These are phyloP conservation scores for Allygus modestus DNA, from an alignment of 2,888 invertebrate species.

Conservation along the genomic window DNA sequence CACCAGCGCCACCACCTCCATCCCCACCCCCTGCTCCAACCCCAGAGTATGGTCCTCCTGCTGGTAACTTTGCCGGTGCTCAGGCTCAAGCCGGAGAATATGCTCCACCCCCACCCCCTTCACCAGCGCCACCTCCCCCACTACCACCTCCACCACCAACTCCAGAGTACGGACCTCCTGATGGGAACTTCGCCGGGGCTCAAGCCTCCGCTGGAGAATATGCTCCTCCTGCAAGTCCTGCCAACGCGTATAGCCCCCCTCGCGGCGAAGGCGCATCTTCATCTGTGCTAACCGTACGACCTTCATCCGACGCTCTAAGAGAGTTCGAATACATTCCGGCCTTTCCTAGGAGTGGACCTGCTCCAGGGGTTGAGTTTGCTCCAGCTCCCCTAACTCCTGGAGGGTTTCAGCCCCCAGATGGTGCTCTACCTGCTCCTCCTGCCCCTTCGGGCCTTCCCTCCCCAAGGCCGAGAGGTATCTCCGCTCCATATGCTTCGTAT, in stretches of 20 bases:
- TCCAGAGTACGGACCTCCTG: not conserved
- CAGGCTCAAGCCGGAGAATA: not conserved
- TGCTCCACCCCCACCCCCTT: not conserved
- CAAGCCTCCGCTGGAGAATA: slow-evolving; percentile 19
- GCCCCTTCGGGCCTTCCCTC: slow-evolving; percentile 15
- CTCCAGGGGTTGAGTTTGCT: not conserved
- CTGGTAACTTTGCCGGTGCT: slow-evolving; percentile 3
- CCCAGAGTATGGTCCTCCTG: not conserved
- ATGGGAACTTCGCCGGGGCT: slow-evolving; percentile 11
- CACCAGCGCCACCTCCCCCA: not conserved
- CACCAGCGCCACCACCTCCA: slow-evolving; percentile 7
- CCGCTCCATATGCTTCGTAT: not conserved
- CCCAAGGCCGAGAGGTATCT: not conserved
- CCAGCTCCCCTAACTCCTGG: slow-evolving; percentile 14
- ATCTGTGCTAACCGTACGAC: not conserved
- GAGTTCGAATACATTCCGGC: slow-evolving; percentile 38
- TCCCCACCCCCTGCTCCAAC: not conserved
- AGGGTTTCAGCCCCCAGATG: slow-evolving; percentile 54
- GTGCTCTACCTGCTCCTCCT: slow-evolving; percentile 46
- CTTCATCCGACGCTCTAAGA: slow-evolving; percentile 15
- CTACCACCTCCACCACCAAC: slow-evolving; percentile 11
- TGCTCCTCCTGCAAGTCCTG: not conserved
- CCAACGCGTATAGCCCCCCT: not conserved
- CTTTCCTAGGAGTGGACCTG: not conserved
- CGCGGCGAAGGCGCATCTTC: no score